A percentile compares a stretch with the other conserved stretches of the same genome.
Conservation (phyloP, 2,797 vertebrate species). For the Scolopax bukidnonensis region DNA sequence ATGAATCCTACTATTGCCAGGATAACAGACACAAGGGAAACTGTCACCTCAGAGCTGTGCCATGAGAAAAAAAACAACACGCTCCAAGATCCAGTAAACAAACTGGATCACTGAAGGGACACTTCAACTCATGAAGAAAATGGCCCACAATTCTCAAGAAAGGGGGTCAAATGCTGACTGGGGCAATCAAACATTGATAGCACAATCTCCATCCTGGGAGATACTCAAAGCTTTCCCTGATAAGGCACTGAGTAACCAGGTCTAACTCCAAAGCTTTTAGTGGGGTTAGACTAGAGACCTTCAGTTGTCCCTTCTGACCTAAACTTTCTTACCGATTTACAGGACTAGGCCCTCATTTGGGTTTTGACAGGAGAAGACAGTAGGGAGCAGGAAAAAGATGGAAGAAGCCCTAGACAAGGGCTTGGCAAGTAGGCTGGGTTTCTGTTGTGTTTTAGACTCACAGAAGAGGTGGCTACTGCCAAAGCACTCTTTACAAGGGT, state of each 20-base stretch:
- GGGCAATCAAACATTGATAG: background rate
- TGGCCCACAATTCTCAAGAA: background rate
- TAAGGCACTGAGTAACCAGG: background rate
- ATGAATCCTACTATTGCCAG: background rate
- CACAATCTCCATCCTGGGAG: background rate
- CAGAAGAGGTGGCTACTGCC: background rate
- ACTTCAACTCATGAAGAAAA: background rate
- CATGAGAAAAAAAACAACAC: background rate
- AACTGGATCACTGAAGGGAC: background rate
- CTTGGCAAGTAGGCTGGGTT: background rate
- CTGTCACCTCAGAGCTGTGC: background rate
- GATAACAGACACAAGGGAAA: background rate
- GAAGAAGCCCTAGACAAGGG: background rate
- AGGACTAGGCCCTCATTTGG: background rate
- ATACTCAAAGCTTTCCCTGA: background rate
- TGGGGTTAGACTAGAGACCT: background rate
- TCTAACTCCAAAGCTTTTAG: background rate
- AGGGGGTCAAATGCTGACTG: fast-evolving
- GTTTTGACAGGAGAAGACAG: background rate
- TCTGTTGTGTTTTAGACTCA: background rate
- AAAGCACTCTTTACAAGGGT: background rate
- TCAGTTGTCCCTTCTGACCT: background rate
- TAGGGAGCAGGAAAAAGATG: background rate
- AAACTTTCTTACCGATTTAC: background rate
- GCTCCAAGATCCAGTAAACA: background rate